These are phyloP conservation scores for Rhynchotus rufescens DNA, from an alignment of 2,797 vertebrate genomes.

Conservation along the genomic window DNA sequence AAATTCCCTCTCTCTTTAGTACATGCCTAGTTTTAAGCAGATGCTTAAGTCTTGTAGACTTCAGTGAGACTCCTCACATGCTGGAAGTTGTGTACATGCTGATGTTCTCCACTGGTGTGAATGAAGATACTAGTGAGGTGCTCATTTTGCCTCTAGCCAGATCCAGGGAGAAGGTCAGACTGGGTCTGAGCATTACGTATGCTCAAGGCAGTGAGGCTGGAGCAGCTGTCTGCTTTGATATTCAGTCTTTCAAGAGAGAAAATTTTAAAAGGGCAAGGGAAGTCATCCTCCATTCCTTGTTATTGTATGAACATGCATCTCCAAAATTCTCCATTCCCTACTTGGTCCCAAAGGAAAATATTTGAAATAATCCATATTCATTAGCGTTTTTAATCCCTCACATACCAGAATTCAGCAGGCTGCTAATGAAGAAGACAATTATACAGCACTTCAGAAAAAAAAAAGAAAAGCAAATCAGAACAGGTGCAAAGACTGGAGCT, in stretches of 20 bases:
- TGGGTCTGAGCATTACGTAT: background rate
- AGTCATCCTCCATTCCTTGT: background rate
- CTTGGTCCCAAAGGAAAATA: background rate
- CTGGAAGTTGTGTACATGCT: background rate
- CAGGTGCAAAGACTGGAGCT: slow-evolving; percentile 56
- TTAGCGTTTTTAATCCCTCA: slow-evolving; percentile 49
- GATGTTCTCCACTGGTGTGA: background rate
- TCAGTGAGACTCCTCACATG: background rate
- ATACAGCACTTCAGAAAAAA: slow-evolving; percentile 46
- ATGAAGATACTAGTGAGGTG: background rate
- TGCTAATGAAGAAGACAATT: slow-evolving; percentile 64
- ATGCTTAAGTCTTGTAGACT: background rate
- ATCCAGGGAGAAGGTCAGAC: background rate
- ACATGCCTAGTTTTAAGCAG: background rate
- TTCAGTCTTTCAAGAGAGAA: background rate
- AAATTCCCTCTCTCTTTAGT: background rate
- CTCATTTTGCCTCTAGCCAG: background rate
- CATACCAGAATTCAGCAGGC: slow-evolving; percentile 38
- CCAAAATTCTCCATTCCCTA: background rate
- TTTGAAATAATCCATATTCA: slow-evolving; percentile 52
- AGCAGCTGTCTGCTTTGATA: background rate
- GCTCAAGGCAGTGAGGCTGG: background rate
- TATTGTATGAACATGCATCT: background rate
- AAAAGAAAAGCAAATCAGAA: slow-evolving; percentile 24
- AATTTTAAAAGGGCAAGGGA: background rate